Conservation (phyloP, 2,113 vertebrate genomes). For the Psilopogon haemacephalus region DNA sequence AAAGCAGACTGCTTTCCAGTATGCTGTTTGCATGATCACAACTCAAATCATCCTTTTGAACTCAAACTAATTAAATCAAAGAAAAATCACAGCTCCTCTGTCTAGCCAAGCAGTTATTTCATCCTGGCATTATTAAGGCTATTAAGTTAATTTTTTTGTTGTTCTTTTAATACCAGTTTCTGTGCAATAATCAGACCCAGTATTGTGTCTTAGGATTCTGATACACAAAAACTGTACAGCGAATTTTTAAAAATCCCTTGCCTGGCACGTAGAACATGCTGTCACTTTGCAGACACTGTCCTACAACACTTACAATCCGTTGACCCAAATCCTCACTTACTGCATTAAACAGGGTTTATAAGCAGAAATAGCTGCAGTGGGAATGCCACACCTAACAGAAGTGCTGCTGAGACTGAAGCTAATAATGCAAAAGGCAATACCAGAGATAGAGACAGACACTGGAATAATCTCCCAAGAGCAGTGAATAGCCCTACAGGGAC, state of each 20-base stretch:
- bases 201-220: neutral
- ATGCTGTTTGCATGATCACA: conserved; percentile 29
- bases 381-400: neutral
- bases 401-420: neutral
- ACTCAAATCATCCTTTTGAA: conserved; percentile 39
- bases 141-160: no score
- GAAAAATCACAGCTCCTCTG: neutral
- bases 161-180: neutral
- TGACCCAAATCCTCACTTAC: conserved; percentile 34
- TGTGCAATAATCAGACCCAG: neutral
- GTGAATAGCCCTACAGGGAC: no score
- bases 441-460: neutral
- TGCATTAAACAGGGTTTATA: conserved; percentile 10
- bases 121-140: neutral
- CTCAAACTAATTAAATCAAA: conserved; percentile 6
- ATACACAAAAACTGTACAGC: neutral
- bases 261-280: neutral
- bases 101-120: conserved; percentile 15
- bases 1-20: conserved; percentile 26
- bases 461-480: no score
- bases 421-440: neutral
- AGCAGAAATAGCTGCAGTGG: neutral
- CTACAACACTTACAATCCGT: neutral
- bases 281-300: neutral
- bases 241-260: neutral